Conservation (phyloP, 1,140 invertebrate species). For the Phthorimaea operculella region DNA sequence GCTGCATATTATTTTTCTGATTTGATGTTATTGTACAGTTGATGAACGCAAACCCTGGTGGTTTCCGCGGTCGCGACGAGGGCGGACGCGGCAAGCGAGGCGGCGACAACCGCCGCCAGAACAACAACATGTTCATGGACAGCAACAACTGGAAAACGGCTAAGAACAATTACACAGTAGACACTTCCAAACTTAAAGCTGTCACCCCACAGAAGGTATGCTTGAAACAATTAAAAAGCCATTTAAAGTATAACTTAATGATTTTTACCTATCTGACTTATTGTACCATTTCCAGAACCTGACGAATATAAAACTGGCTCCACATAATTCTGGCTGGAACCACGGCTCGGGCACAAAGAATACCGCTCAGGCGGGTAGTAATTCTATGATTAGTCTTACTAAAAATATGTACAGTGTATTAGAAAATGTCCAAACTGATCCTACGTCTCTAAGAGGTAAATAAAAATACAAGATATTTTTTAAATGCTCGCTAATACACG, state of each 20-base stretch:
- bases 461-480: background rate
- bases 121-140: conserved; percentile 38
- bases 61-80: conserved; percentile 44
- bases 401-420: conserved; percentile 54
- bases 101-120: conserved; percentile 36
- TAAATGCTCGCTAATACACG: background rate
- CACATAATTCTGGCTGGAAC: conserved; percentile 40
- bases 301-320: conserved; percentile 48
- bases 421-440: conserved; percentile 41
- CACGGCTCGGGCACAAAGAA: conserved; percentile 51
- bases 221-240: background rate
- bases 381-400: conserved; percentile 41
- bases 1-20: background rate
- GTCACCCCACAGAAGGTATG: conserved; percentile 40
- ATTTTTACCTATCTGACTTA: background rate
- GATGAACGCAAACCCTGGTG: conserved; percentile 43
- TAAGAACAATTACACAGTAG: conserved; percentile 38
- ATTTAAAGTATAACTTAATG: background rate
- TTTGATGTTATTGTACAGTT: conserved; percentile 24
- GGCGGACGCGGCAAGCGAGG: conserved; percentile 44
- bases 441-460: conserved; percentile 42
- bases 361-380: conserved; percentile 34
- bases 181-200: conserved; percentile 51
- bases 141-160: conserved; percentile 47
- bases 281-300: conserved; percentile 20